Evolutionary conservation across 2,888 invertebrate species (phyloP).

Genomic region (Glaucopsyche alexis): DNA sequence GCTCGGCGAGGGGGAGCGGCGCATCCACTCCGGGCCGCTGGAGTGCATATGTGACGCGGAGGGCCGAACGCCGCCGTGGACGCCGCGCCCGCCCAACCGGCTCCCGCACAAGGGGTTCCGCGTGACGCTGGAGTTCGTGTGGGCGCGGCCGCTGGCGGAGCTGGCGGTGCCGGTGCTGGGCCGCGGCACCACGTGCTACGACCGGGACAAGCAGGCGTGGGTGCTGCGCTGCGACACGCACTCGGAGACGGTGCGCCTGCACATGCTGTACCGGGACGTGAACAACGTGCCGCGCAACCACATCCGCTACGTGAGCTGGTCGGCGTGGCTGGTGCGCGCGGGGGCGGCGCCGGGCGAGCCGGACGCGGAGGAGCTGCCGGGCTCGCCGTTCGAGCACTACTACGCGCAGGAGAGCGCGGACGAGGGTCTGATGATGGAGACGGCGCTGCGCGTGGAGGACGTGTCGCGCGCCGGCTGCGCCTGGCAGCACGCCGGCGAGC

Average conservation of each 20-base stretch:
- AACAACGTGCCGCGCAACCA: slow-evolving; percentile 90
- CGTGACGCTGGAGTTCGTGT: slow-evolving; percentile 85
- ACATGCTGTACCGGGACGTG: slow-evolving; percentile 87
- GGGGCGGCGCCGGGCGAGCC: slow-evolving; percentile 78
- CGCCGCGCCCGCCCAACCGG: slow-evolving; percentile 82
- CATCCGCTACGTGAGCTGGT: slow-evolving; percentile 85
- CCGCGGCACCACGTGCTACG: slow-evolving; percentile 84
- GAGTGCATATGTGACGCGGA: slow-evolving; percentile 86
- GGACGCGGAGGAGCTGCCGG: slow-evolving; percentile 84
- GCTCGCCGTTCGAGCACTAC: slow-evolving; percentile 88
- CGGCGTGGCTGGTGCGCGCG: slow-evolving; percentile 82
- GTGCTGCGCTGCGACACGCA: slow-evolving; percentile 87
- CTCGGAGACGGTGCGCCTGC: slow-evolving; percentile 86
- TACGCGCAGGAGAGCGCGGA: slow-evolving; percentile 89
- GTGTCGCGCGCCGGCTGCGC: slow-evolving; percentile 84
- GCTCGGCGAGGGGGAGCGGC: slow-evolving; percentile 84
- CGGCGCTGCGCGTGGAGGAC: slow-evolving; percentile 86
- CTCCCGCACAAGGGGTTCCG: slow-evolving; percentile 83
- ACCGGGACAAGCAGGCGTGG: slow-evolving; percentile 90
- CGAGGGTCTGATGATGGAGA: slow-evolving; percentile 90
- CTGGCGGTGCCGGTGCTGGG: slow-evolving; percentile 79
- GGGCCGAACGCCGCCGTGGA: slow-evolving; percentile 86
- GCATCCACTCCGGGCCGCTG: slow-evolving; percentile 84
- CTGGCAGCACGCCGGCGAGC: slow-evolving; percentile 85
- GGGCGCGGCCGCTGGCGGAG: slow-evolving; percentile 82